Evolutionary conservation across 2,797 vertebrate species (phyloP), one percentile per base, ranked within the genome.

Genomic region (Oryzias sinensis): DNA sequence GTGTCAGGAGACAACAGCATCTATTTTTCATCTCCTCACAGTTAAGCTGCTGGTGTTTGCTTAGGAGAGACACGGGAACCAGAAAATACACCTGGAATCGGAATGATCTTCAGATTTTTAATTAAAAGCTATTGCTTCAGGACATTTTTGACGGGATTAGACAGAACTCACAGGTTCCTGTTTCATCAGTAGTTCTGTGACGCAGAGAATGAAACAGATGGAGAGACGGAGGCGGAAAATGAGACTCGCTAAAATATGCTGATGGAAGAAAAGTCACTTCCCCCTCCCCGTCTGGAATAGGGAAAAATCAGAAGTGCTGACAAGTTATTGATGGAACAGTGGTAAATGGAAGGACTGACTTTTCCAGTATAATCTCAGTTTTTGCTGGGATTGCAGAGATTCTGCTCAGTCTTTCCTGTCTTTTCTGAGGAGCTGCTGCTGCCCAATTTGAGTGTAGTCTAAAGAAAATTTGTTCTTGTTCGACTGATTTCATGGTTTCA

Each of bases 231-330:
- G 18, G 14, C 37, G 14, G 40, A 25, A 22, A 45, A 62, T 50
- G 27, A 15, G 33, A 55, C 6, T 17, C 6, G 16, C 18, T 20
- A 24, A 18, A 49, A 53, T 46, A n/a, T 16, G 43, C 14, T 45
- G 42, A 50, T 50, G 13, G 25, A 56, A 20, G 44, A 25, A 15
- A 22, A 43, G 18, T 49, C n/a, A 54, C 13, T 15, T 47, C 42
- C 48, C 59, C 33, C 33, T 37, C 33, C 3, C 4, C 33, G 22
- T 24, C 29, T 42, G 22, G 20, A 37, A 44, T 17, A 25, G 50
- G 15, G 7, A 62, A 20, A 40, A 53, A 50, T 45, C 27, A 50
- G 27, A 25, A 56, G 37, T 25, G 16, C 18, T 33, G 17, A 53
- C 14, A 25, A 50, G n/a, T 43, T 43, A 20, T 11, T 15, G 16